phyloP scores from a whole-genome alignment of 2,113 vertebrate species.

The Nipponia nippon region DNA sequence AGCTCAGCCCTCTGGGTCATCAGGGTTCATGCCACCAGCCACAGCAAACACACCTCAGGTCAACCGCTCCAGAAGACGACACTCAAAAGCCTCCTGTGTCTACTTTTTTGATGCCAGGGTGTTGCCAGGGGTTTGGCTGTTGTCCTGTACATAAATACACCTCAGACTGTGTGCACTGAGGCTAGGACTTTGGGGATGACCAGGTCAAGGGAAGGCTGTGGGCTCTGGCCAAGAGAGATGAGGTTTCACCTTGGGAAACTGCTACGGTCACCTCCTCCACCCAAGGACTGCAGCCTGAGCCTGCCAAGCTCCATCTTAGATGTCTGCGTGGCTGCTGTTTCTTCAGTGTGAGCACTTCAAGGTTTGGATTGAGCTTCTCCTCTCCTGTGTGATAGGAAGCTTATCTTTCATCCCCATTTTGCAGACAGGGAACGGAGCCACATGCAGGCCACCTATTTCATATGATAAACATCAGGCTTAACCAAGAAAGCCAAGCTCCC shows the following conservation, averaged over 20 bases:
- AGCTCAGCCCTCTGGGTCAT: background rate
- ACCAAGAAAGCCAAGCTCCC: background rate
- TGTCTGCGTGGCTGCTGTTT: accelerated
- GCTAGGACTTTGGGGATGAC: background rate
- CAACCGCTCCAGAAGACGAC: background rate
- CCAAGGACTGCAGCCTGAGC: background rate
- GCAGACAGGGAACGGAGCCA: background rate
- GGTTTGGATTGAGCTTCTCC: background rate
- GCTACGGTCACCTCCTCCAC: background rate
- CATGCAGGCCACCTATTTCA: background rate
- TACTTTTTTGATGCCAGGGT: background rate
- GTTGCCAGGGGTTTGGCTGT: background rate
- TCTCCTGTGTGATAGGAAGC: background rate
- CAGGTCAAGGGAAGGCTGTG: background rate
- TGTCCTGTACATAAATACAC: background rate
- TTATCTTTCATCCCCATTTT: background rate
- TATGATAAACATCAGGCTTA: background rate
- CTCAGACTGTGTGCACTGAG: background rate
- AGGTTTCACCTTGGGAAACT: background rate
- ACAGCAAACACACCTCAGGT: background rate
- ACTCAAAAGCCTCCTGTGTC: background rate
- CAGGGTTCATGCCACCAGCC: background rate
- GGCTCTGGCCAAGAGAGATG: background rate
- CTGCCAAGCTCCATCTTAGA: background rate
- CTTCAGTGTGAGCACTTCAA: background rate